Evolutionary conservation across 2,113 vertebrate genomes (phyloP), one percentile per base, ranked within the genome.

Genomic region (Myrmophylax atrothorax): DNA sequence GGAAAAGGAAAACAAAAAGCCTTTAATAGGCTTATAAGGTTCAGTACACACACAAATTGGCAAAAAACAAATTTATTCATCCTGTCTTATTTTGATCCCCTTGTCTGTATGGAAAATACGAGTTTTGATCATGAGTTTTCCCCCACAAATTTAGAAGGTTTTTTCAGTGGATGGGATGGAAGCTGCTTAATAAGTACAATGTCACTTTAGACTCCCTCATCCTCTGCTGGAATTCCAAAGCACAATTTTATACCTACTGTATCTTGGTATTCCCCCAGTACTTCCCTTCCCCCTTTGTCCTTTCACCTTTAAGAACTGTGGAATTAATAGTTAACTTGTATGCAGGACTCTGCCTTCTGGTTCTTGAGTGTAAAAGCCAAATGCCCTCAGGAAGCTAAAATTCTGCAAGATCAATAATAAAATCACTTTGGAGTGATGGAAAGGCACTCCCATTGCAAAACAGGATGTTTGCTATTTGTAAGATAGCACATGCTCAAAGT

Each of bases 61-160:
- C 78, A 77, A 84, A 84, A 78, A 42, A 0, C 5, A 63, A 74
- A 46, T 89, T 60, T 62, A 66, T 87, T 78, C 44, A 28, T 49
- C n/a, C 11, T 62, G 3, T 75, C 52, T 58, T 87, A 70, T 68
- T 50, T 67, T 81, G 64, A 89, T 62, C 13, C 13, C 38, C 31
- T 63, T 74, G 25, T 58, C 59, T 63, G 13, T 49, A 44, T 49
- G 0, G 0, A 89, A 80, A 87, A 77, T 24, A 47, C 62, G 17
- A 66, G 49, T 24, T 89, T 74, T 37, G n/a, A 64, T 78, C 17
- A 19, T 63, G 10, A 89, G 22, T 17, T 78, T 87, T 78, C 23
- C 19, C 19, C 25, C 25, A 46, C 3, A 40, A 26, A 82, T 35
- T 18, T 31, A 37, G 10, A 12, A 0, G 0, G 0, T 22, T 74